Evolutionary conservation across 2,113 vertebrate species (phyloP), one percentile per base, ranked within the genome.

Genomic region (Pholis gunnellus): DNA sequence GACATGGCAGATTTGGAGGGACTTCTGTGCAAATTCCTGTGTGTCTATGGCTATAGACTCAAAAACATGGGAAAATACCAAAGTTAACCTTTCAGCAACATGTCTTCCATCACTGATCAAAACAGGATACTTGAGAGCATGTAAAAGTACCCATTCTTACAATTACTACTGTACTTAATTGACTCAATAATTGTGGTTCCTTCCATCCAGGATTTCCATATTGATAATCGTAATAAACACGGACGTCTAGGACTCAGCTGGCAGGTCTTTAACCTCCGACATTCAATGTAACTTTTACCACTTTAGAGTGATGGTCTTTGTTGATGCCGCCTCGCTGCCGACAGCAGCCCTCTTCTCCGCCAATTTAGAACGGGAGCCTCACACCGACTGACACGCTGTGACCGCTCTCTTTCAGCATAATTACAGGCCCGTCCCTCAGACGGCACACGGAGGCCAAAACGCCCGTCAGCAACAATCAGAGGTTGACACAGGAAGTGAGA

Each of bases 401-500:
- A 90, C 72, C 44, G n/a, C 42, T 66, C 46, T 34, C 77, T 79
- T 82, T 84, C 84, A 82, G 59, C 64, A 46, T 82, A 70, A 86
- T 82, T 78, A 79, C 75, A 81, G 71, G 81, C 66, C 6, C 56
- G 61, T 76, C 84, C 38, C 7, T 88, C 72, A 73, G 42, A 86
- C 46, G 44, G 63, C 72, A 59, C 44, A 59, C 72, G 64, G 71
- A 76, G 57, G 63, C 38, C 27, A 1, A 54, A 60, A 72, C 17
- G 70, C 78, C 70, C 17, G 66, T 81, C 78, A 79, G 72, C 59
- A 27, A 68, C 74, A 79, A 90, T 86, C 83, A 84, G 44, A 64
- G 72, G 86, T 59, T 90, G 81, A 79, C 83, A 74, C 63, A 81
- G 78, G 71, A 75, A 78, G 66, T 81, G 40, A 76, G 38, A 80